Conservation (phyloP, 2,888 invertebrate genomes). For the Eudemis profundana region DNA sequence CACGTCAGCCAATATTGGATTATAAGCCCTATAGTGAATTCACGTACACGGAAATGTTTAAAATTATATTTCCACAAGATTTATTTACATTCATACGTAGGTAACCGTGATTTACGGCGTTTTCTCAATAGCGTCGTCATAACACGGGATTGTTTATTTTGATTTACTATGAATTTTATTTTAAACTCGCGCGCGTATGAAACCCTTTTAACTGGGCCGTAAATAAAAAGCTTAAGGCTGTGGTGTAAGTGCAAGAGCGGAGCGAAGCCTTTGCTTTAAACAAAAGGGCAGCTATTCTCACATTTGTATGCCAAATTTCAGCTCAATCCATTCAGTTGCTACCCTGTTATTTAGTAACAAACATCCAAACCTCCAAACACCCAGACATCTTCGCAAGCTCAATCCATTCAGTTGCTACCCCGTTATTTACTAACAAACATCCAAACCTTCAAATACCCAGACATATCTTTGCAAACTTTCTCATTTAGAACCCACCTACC, state of each 20-base stretch:
- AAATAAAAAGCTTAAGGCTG: slow-evolving; percentile 48
- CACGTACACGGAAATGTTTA: slow-evolving; percentile 12
- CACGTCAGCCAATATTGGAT: background rate
- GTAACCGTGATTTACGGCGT: slow-evolving; percentile 26
- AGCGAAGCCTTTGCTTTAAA: slow-evolving; percentile 8
- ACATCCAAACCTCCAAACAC: too few species aligned
- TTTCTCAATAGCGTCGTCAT: slow-evolving; percentile 33
- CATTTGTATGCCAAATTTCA: too few species aligned
- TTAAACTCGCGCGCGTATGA: slow-evolving; percentile 10
- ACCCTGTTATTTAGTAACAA: too few species aligned
- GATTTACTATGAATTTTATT: slow-evolving; percentile 37
- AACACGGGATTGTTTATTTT: slow-evolving; percentile 38
- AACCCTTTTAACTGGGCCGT: slow-evolving; percentile 47
- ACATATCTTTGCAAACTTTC: too few species aligned
- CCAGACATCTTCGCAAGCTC: too few species aligned
- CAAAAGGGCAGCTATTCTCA: too few species aligned
- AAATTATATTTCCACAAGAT: slow-evolving; percentile 28
- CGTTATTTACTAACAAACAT: too few species aligned
- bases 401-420: too few species aligned
- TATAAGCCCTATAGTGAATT: background rate
- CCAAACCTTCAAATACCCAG: too few species aligned
- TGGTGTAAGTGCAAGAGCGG: background rate
- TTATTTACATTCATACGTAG: slow-evolving; percentile 17
- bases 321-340: too few species aligned
- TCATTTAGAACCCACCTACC: too few species aligned